phyloP scores from a whole-genome alignment of 2,113 vertebrate species.

The Sapayoa aenigma region DNA sequence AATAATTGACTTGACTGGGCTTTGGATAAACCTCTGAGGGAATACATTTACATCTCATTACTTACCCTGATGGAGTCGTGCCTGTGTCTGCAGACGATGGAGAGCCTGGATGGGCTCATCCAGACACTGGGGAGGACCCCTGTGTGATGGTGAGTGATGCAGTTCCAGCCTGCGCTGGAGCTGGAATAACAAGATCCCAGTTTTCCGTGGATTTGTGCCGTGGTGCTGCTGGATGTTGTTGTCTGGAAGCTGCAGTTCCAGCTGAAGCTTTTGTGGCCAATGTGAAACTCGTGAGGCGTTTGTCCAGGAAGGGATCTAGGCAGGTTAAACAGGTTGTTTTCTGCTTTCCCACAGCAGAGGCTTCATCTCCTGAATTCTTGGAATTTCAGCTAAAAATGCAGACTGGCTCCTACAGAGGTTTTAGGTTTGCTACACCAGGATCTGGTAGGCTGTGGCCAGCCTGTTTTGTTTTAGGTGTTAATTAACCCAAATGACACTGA shows the following conservation, averaged over 20 bases:
- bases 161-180: neutral
- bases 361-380: neutral
- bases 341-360: neutral
- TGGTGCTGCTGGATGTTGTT: neutral
- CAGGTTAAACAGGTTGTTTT: neutral
- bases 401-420: neutral
- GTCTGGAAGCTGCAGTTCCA: neutral
- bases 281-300: neutral
- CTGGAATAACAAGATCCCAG: accelerated
- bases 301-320: neutral
- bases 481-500: neutral
- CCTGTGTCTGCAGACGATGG: neutral
- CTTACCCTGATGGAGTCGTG: neutral
- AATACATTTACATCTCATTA: constrained; percentile 59
- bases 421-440: neutral
- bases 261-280: neutral
- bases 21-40: constrained; percentile 38
- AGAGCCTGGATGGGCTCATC: accelerated
- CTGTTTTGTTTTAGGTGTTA: neutral
- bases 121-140: neutral
- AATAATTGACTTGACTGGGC: constrained; percentile 55
- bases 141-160: neutral
- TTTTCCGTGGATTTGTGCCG: neutral
- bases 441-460: neutral
- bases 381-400: neutral